A percentile compares a stretch with the other conserved stretches of the same genome.
Evolutionary conservation across 2,888 invertebrate genomes (phyloP).

Genomic region (Iselma pallidipennis): DNA sequence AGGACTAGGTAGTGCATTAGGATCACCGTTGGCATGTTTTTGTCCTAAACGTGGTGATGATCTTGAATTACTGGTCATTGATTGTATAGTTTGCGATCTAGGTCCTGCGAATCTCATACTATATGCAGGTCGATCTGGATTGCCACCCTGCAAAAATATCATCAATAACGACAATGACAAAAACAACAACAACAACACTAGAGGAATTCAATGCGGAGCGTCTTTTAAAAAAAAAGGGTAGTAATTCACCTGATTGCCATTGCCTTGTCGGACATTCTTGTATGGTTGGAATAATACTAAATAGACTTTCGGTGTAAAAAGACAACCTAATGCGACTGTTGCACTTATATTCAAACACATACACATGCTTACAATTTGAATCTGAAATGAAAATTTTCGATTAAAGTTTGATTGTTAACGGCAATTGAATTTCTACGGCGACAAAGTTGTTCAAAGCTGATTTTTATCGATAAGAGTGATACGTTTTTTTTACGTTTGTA

Average conservation of each 20-base stretch:
- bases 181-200: background rate
- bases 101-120: constrained; percentile 58
- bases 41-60: constrained; percentile 45
- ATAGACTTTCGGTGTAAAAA: constrained; percentile 78
- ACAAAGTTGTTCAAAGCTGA: too few species aligned
- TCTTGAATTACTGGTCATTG: constrained; percentile 55
- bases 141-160: constrained; percentile 33
- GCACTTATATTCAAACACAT: constrained; percentile 79
- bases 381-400: constrained; percentile 56
- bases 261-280: constrained; percentile 71
- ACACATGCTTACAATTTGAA: constrained; percentile 75
- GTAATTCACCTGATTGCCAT: constrained; percentile 51
- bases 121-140: constrained; percentile 50
- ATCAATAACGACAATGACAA: background rate
- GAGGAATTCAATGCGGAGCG: background rate
- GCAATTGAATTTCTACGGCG: background rate
- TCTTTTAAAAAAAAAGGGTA: background rate
- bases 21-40: constrained; percentile 48
- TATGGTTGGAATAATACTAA: constrained; percentile 78
- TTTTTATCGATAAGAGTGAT: background rate
- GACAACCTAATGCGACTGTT: constrained; percentile 72
- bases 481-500: too few species aligned
- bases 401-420: background rate
- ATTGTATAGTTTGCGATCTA: constrained; percentile 59
- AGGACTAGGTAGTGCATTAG: constrained; percentile 37